phyloP scores from a whole-genome alignment of 2,888 invertebrate species.

The Drosophila parthenogenetica region DNA sequence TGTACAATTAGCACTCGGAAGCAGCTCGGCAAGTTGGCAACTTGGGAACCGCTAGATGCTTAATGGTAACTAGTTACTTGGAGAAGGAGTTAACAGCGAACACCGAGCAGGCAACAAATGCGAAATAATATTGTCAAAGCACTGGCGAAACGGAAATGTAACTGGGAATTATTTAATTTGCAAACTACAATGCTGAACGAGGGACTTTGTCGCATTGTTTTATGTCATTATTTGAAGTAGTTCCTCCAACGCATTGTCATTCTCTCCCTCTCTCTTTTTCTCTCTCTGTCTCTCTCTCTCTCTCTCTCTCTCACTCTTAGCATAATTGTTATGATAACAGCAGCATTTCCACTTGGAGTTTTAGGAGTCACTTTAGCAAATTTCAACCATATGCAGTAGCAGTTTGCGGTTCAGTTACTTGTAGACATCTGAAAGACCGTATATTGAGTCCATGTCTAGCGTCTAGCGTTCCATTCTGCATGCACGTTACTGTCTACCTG shows the following conservation, averaged over 20 bases:
- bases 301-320: background rate
- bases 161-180: constrained; percentile 82
- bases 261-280: background rate
- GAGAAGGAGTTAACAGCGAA: constrained; percentile 16
- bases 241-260: constrained; percentile 45
- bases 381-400: constrained; percentile 55
- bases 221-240: constrained; percentile 72
- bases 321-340: constrained; percentile 78
- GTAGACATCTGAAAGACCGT: constrained; percentile 68
- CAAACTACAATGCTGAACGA: constrained; percentile 68
- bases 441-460: constrained; percentile 60
- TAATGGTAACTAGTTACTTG: constrained; percentile 32
- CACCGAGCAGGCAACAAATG: constrained; percentile 48
- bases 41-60: constrained; percentile 25
- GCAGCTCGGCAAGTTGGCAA: constrained; percentile 42
- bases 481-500: constrained; percentile 39
- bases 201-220: constrained; percentile 55
- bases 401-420: constrained; percentile 41
- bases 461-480: constrained; percentile 5
- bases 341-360: constrained; percentile 40
- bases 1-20: constrained; percentile 75
- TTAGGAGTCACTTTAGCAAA: constrained; percentile 69
- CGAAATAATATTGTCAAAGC: constrained; percentile 76
- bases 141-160: constrained; percentile 77
- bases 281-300: too few species aligned